A percentile compares a stretch with the other conserved stretches of the same genome.
phyloP scores from a whole-genome alignment of 2,797 vertebrate species.

The Protonibea diacanthus region DNA sequence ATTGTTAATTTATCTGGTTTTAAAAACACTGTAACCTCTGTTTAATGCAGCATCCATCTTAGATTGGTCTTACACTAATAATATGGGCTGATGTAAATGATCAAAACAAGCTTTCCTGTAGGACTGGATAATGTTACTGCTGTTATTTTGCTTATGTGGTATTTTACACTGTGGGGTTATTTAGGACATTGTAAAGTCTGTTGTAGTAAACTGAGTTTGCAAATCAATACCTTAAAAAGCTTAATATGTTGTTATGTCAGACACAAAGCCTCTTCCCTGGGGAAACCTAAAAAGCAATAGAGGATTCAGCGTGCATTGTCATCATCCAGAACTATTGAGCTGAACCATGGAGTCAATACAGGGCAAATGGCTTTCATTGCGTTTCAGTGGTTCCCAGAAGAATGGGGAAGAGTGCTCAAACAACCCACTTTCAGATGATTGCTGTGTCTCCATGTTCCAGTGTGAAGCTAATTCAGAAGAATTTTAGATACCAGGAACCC shows the following conservation, averaged over 20 bases:
- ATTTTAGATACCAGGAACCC: slow-evolving; percentile 35
- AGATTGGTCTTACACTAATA: background rate
- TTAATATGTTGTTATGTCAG: slow-evolving; percentile 68
- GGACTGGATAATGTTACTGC: too few relatives aligned
- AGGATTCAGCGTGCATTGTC: slow-evolving; percentile 61
- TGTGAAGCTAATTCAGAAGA: slow-evolving; percentile 40
- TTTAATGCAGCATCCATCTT: too few relatives aligned
- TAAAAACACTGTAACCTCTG: too few relatives aligned
- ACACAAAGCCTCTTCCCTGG: slow-evolving; percentile 53
- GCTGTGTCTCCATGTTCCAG: slow-evolving; percentile 52
- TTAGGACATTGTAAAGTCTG: slow-evolving; percentile 9
- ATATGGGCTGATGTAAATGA: background rate
- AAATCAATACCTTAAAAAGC: slow-evolving; percentile 69
- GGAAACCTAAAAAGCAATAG: slow-evolving; percentile 62
- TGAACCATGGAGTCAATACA: slow-evolving; percentile 68
- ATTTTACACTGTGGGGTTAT: background rate
- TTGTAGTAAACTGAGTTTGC: slow-evolving; percentile 48
- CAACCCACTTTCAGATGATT: slow-evolving; percentile 62
- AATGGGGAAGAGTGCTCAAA: slow-evolving; percentile 67
- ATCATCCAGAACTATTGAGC: slow-evolving; percentile 69
- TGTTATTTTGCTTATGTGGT: background rate
- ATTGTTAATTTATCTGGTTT: too few relatives aligned
- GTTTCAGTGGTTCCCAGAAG: slow-evolving; percentile 72
- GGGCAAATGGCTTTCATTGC: slow-evolving; percentile 72
- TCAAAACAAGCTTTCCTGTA: background rate